Evolutionary conservation across 2,797 vertebrate species (phyloP), one percentile per base, ranked within the genome.

Genomic region (Austrolebias charrua): DNA sequence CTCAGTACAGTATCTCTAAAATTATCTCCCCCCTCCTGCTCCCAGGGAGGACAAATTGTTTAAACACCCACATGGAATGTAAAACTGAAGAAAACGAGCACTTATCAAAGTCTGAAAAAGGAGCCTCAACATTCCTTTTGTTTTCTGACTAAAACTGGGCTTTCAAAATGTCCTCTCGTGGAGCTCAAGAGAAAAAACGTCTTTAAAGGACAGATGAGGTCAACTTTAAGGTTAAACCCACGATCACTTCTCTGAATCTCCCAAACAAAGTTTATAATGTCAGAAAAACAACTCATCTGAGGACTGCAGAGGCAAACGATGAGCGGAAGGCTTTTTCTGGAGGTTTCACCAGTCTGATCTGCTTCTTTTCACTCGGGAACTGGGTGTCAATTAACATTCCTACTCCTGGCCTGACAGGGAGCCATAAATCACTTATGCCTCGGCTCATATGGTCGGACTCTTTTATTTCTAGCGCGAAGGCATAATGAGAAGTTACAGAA

Each of bases 341-440:
- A 49, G 63, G 75, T 73, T 84, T 60, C 81, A 63, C 55, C 59
- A 38, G 62, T 79, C 62, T 68, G 75, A 86, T 85, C 76, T 81
- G 75, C 64, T 78, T 79, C 75, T 87, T 87, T 81, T 87, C 86
- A 89, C 80, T 80, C 79, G 52, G 33, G 19, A 82, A 71, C 81
- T 81, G 79, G 78, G 85, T 76, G 57, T 90, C 90, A 89, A 90
- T 92, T 92, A 91, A 91, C 90, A 92, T 92, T 91, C 91, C 88
- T 80, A 74, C 74, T 60, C 76, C 74, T 78, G 79, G 87, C 80
- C 82, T 87, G 88, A 86, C 86, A 78, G 66, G 86, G 55, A 64
- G 64, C 79, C 71, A 80, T 89, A 92, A 91, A 91, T 91, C 82
- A 84, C 70, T 49, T 75, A 20, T 52, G 79, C 62, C 79, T 86